Conservation (phyloP, 2,113 vertebrate species). For the Mellivora capensis region DNA sequence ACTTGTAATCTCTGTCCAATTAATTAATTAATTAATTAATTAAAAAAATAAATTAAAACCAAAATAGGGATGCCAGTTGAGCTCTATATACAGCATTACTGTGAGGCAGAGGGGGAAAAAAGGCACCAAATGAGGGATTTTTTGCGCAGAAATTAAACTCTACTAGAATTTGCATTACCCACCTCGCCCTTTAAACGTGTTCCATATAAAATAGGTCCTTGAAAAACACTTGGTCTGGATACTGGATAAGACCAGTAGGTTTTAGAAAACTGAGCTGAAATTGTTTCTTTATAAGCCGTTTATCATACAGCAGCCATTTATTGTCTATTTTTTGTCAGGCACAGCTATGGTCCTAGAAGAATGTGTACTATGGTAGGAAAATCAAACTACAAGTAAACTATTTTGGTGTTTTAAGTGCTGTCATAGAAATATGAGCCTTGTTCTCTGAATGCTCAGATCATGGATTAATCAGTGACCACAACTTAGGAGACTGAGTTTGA, state of each 20-base stretch:
- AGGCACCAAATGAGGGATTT: not conserved
- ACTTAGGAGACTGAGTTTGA: not conserved
- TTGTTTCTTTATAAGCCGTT: not conserved
- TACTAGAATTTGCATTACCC: not conserved
- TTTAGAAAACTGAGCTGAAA: slow-evolving; percentile 2
- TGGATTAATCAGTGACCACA: not conserved
- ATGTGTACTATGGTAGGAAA: not conserved
- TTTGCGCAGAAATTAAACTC: not conserved
- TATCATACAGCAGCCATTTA: not conserved
- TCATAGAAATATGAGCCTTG: not conserved
- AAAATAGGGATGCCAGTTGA: not conserved
- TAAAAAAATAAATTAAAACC: no score
- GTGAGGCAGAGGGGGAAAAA: not conserved
- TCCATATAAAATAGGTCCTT: not conserved
- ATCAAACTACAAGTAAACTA: not conserved
- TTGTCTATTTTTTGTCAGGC: not conserved
- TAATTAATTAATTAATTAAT: no score
- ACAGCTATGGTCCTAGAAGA: not conserved
- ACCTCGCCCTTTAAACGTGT: not conserved
- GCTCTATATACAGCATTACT: not conserved
- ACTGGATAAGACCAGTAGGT: not conserved
- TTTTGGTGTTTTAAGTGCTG: not conserved
- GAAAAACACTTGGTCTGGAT: not conserved
- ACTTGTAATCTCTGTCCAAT: no score
- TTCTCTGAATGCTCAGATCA: not conserved